Conservation (phyloP, 2,888 invertebrate species). For the Chrysopilus asiliformis region DNA sequence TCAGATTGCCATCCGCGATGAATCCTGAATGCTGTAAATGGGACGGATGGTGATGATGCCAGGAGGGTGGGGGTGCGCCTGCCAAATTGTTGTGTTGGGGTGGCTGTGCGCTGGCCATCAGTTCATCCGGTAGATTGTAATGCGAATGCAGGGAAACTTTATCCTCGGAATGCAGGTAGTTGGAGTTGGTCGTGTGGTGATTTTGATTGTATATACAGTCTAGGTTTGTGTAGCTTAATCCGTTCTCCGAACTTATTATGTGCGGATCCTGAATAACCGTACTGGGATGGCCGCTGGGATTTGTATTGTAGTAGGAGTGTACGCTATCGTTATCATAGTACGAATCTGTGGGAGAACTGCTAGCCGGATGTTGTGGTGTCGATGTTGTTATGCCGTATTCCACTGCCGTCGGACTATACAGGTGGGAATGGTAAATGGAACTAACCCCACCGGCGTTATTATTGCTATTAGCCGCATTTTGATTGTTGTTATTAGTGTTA, state of each 20-base stretch:
- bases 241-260: slow-evolving; percentile 74
- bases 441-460: slow-evolving; percentile 4
- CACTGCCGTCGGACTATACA: slow-evolving; percentile 35
- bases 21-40: slow-evolving; percentile 27
- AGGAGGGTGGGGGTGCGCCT: slow-evolving; percentile 22
- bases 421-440: slow-evolving; percentile 26
- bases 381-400: slow-evolving; percentile 32
- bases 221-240: slow-evolving; percentile 78
- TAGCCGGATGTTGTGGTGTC: slow-evolving; percentile 29
- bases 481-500: slow-evolving; percentile 7
- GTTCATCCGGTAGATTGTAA: slow-evolving; percentile 35
- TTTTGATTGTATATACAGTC: slow-evolving; percentile 53
- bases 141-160: slow-evolving; percentile 45
- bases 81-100: slow-evolving; percentile 18
- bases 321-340: slow-evolving; percentile 34
- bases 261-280: slow-evolving; percentile 36
- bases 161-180: slow-evolving; percentile 28
- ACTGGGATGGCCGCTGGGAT: slow-evolving; percentile 20
- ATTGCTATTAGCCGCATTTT: slow-evolving; percentile 3
- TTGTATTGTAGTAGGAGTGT: slow-evolving; percentile 30
- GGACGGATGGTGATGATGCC: slow-evolving; percentile 28
- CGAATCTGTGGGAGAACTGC: slow-evolving; percentile 32
- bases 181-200: slow-evolving; percentile 33
- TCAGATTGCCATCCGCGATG: slow-evolving; percentile 13
- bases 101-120: slow-evolving; percentile 24